Conservation (phyloP, 2,113 vertebrate species). For the Microtus oregoni region DNA sequence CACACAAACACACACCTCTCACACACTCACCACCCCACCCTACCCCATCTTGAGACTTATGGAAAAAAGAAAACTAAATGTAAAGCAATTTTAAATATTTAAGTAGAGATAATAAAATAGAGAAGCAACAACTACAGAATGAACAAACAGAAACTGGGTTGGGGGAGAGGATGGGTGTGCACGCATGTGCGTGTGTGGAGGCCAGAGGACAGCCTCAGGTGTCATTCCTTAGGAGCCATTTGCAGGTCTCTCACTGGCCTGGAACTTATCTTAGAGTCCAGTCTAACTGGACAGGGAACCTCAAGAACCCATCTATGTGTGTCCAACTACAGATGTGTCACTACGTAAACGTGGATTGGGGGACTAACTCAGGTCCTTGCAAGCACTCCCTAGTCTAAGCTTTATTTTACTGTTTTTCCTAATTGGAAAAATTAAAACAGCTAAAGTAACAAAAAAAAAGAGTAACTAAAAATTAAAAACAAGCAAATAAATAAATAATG, state of each 20-base stretch:
- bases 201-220: background rate
- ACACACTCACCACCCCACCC: too few species aligned
- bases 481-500: too few species aligned
- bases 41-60: background rate
- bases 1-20: too few species aligned
- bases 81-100: background rate
- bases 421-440: background rate
- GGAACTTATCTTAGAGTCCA: background rate
- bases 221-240: too few species aligned
- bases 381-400: background rate
- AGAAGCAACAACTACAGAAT: background rate
- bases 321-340: background rate
- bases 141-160: background rate
- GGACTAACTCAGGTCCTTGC: background rate
- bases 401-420: background rate
- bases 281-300: background rate
- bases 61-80: background rate
- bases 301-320: background rate
- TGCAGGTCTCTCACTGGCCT: background rate
- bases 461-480: background rate
- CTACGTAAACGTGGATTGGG: background rate
- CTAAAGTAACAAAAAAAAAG: background rate
- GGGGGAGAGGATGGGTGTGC: background rate
- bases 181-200: too few species aligned
- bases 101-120: background rate